phyloP scores from a whole-genome alignment of 2,113 vertebrate genomes.

The Tauraco erythrolophus region DNA sequence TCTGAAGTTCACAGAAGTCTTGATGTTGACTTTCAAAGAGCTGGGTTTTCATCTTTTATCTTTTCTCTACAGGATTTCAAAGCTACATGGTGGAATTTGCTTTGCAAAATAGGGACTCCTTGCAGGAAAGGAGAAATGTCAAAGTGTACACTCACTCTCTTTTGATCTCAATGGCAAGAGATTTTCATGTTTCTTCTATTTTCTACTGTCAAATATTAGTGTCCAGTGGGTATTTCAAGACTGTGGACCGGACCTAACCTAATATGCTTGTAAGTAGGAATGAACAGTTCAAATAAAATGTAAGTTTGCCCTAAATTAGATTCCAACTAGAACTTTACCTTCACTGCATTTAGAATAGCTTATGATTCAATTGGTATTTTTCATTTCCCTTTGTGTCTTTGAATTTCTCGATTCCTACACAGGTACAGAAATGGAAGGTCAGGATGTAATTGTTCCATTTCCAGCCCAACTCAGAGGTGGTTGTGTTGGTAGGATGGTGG shows the following conservation, averaged over 20 bases:
- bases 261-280: neutral
- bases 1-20: neutral
- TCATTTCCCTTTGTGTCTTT: neutral
- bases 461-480: neutral
- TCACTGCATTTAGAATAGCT: neutral
- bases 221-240: neutral
- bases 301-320: conserved; percentile 12
- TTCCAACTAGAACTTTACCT: neutral
- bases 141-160: neutral
- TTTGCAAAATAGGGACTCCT: conserved; percentile 4
- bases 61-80: neutral
- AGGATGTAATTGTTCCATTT: neutral
- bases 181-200: neutral
- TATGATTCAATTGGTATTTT: conserved; percentile 36
- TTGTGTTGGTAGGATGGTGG: neutral
- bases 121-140: conserved; percentile 49
- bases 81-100: conserved; percentile 48
- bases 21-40: neutral
- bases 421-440: neutral
- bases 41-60: conserved; percentile 18
- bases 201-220: conserved; percentile 36
- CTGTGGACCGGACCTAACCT: neutral
- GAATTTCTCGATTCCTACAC: neutral
- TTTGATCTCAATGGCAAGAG: conserved; percentile 54
- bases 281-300: conserved; percentile 31